A percentile compares a stretch with the other conserved stretches of the same genome.
phyloP scores from a whole-genome alignment of 2,797 vertebrate genomes.

The Trichosurus vulpecula region DNA sequence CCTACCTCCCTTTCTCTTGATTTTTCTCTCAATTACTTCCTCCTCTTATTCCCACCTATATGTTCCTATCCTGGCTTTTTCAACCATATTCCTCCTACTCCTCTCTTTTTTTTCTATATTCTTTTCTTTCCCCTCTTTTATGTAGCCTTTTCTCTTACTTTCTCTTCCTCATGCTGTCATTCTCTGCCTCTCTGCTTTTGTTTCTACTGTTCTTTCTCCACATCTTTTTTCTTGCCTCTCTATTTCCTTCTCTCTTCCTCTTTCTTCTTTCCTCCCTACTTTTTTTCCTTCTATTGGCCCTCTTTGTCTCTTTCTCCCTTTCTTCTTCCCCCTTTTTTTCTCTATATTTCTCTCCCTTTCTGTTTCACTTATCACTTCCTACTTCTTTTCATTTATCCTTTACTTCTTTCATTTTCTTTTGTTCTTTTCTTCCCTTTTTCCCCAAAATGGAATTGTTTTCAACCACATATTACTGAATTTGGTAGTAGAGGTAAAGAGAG shows the following conservation, averaged over 20 bases:
- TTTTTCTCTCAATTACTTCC: background rate
- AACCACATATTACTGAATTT: background rate
- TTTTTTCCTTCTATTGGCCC: background rate
- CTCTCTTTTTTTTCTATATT: rapidly evolving
- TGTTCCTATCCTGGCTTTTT: background rate
- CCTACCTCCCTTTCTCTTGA: background rate
- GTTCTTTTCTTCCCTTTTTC: background rate
- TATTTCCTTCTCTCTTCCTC: background rate
- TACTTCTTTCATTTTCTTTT: background rate
- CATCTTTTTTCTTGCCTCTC: background rate
- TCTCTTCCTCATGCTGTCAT: background rate
- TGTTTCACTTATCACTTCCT: background rate
- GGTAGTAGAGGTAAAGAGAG: background rate
- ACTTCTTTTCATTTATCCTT: background rate
- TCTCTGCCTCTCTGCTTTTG: rapidly evolving
- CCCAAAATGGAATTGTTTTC: background rate
- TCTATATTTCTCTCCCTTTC: background rate
- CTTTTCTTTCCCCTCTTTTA: background rate
- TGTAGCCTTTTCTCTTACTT: background rate
- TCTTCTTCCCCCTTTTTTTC: background rate
- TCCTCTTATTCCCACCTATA: background rate
- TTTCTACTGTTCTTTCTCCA: background rate
- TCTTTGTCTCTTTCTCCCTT: background rate
- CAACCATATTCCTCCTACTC: background rate
- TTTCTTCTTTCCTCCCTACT: background rate